Conservation (phyloP, 2,888 invertebrate genomes). For the Isotomurus palustris region DNA sequence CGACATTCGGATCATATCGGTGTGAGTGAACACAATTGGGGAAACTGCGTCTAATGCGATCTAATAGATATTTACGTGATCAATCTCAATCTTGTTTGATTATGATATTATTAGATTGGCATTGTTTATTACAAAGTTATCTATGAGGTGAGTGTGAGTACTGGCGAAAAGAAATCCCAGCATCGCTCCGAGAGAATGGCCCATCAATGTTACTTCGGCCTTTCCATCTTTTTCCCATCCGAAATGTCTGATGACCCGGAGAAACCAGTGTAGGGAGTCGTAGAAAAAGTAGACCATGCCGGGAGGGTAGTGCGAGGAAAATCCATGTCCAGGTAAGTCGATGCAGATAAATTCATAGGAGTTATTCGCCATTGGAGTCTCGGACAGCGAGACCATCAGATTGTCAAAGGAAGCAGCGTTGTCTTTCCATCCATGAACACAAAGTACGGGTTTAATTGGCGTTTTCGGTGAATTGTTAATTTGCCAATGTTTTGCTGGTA, state of each 20-base stretch:
- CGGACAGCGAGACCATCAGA: constrained; percentile 22
- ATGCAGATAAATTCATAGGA: constrained; percentile 32
- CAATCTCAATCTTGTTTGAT: not conserved
- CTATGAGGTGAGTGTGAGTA: constrained; percentile 63
- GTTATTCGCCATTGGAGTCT: constrained; percentile 9
- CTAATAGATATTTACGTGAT: constrained; percentile 9
- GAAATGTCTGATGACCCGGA: constrained; percentile 9
- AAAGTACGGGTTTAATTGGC: constrained; percentile 28
- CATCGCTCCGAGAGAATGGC: constrained; percentile 23
- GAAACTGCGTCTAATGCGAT: constrained; percentile 39
- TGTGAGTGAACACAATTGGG: constrained; percentile 22
- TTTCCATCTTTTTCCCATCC: constrained; percentile 7
- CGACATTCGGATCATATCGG: constrained; percentile 21
- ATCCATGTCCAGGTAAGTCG: constrained; percentile 52
- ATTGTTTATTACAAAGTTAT: constrained; percentile 38
- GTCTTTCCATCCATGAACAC: constrained; percentile 49
- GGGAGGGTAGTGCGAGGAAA: constrained; percentile 60
- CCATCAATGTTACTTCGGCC: constrained; percentile 10
- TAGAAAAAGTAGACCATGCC: constrained; percentile 17
- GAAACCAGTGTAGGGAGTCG: constrained; percentile 10
- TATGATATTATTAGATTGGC: too few relatives aligned
- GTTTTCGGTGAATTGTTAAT: too few relatives aligned
- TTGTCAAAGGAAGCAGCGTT: constrained; percentile 31
- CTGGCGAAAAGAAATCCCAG: constrained; percentile 18
- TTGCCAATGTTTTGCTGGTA: too few relatives aligned